A percentile compares a stretch with the other conserved stretches of the same genome.
Evolutionary conservation across 2,888 invertebrate genomes (phyloP).

Genomic region (Metallyticus violacea): DNA sequence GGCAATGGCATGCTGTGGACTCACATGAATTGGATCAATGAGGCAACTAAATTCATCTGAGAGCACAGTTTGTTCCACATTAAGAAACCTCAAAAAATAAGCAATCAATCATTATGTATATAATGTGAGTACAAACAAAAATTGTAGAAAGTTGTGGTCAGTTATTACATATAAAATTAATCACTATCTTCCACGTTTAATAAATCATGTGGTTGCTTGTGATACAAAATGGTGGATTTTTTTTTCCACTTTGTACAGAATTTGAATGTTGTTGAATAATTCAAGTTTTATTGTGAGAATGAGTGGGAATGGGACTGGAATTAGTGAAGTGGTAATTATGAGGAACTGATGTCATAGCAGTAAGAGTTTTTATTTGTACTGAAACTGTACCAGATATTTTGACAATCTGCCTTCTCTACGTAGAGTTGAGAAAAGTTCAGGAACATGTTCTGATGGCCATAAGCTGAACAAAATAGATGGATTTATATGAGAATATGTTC

Average conservation of each 20-base stretch:
- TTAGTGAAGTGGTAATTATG: background rate
- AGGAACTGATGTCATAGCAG: background rate
- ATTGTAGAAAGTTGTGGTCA: background rate
- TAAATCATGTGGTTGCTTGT: background rate
- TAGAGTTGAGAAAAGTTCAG: background rate
- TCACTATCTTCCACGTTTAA: background rate
- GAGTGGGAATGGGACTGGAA: background rate
- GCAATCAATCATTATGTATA: constrained; percentile 12
- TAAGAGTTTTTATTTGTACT: background rate
- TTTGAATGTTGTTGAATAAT: background rate
- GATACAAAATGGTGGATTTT: background rate
- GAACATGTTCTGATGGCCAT: background rate
- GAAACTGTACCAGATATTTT: constrained; percentile 8
- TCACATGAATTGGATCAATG: background rate
- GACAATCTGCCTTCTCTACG: constrained; percentile 9
- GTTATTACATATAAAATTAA: background rate
- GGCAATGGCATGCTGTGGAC: background rate
- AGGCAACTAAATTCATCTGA: background rate
- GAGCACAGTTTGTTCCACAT: background rate
- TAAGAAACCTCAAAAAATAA: background rate
- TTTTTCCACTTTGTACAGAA: background rate
- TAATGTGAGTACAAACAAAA: constrained; percentile 5
- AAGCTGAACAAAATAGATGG: background rate
- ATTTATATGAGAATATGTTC: background rate
- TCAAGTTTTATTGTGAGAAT: background rate